phyloP scores from a whole-genome alignment of 30 jellyfish, hydroid and myxozoan genomes.

The Calvadosia cruxmelitensis region DNA sequence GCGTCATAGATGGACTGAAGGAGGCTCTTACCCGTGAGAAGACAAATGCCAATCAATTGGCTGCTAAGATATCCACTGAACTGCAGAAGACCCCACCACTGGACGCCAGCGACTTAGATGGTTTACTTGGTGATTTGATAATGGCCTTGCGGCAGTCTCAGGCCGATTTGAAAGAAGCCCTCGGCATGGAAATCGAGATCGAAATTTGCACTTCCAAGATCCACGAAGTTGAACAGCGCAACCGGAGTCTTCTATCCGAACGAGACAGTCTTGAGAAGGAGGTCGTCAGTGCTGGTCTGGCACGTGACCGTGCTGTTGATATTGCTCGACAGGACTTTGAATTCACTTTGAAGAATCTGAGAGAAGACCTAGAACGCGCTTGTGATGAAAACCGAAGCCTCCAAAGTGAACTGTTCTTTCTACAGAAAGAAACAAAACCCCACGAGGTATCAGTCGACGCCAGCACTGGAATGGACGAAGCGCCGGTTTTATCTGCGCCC shows the following conservation, averaged over 20 bases:
- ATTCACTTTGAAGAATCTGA: constrained; percentile 42
- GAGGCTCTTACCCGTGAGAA: too few relatives aligned
- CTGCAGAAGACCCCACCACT: background rate
- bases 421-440: constrained; percentile 19
- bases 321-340: constrained; percentile 45
- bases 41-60: too few relatives aligned
- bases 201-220: background rate
- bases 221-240: background rate
- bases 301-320: constrained; percentile 15
- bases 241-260: background rate
- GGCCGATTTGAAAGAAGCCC: background rate
- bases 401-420: constrained; percentile 54
- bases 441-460: background rate
- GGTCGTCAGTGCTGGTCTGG: background rate
- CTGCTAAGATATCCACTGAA: too few relatives aligned
- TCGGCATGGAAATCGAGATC: background rate
- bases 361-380: constrained; percentile 66
- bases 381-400: constrained; percentile 37
- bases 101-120: background rate
- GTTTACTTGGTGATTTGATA: too few relatives aligned
- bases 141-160: background rate
- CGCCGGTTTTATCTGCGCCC: background rate
- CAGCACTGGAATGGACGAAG: background rate
- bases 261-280: constrained; percentile 3
- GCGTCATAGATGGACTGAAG: too few relatives aligned